These are phyloP conservation scores for Drosophila dives DNA, from an alignment of 2,888 invertebrate species.

Conservation along the genomic window DNA sequence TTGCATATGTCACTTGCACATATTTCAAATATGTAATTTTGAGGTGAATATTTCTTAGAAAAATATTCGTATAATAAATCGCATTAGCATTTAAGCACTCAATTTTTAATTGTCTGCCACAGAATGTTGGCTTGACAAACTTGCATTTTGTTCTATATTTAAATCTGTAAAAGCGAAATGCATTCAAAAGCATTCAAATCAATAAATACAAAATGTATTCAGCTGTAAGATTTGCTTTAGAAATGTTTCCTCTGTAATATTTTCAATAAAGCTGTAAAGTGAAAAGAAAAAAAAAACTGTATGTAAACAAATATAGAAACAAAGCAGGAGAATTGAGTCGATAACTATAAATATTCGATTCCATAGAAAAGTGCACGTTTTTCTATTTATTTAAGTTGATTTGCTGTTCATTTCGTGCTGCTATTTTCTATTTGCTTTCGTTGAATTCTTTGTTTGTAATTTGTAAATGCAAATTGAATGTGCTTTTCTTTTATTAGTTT, in stretches of 20 bases:
- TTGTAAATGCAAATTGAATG: slow-evolving; percentile 31
- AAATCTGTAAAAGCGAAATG: neutral
- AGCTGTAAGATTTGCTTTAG: neutral
- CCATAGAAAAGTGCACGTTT: neutral
- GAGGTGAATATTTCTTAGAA: neutral
- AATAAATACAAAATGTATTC: neutral
- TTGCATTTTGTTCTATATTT: neutral
- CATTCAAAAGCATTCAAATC: neutral
- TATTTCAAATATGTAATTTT: neutral
- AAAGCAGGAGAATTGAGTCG: slow-evolving; percentile 8
- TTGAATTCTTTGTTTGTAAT: slow-evolving; percentile 19
- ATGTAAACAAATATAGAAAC: slow-evolving; percentile 25
- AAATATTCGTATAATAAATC: neutral
- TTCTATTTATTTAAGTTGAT: slow-evolving; percentile 15
- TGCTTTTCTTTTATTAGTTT: slow-evolving; percentile 18
- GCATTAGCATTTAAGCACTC: neutral
- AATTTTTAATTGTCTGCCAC: slow-evolving; percentile 2
- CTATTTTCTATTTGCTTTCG: slow-evolving; percentile 28
- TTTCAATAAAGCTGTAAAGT: slow-evolving; percentile 18
- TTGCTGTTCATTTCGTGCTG: slow-evolving; percentile 28
- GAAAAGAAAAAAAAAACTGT: slow-evolving; percentile 14
- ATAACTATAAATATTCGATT: slow-evolving; percentile 15
- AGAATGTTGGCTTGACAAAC: neutral
- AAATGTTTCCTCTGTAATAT: slow-evolving; percentile 7
- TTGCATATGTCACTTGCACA: neutral